Base-by-base conservation (phyloP, 1,140 invertebrate species). In the Tetraneura akinire region DNA sequence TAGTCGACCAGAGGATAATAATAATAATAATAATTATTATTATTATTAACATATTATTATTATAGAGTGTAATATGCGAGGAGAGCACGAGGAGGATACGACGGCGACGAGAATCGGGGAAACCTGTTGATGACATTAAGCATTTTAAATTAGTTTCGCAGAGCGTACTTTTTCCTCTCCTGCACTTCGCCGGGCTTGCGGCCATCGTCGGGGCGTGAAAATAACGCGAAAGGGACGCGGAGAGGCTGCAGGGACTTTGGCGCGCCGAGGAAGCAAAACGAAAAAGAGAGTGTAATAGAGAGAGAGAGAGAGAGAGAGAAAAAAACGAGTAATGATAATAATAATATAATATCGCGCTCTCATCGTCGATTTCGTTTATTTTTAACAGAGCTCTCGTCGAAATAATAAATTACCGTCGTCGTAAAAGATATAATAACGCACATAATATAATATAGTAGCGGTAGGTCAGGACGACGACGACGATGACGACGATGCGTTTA, bases 71-170 rank as follows among this genome's bases (percentile, higher is more conserved):
- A 37, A 37, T 37, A 3, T 37, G 32, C 32, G 32, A 37, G 32
- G 3, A 37, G n/a, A n/a, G n/a, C n/a, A n/a, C n/a, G n/a, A n/a
- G n/a, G n/a, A n/a, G n/a, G n/a, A 3, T 37, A 37, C 32, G 8
- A 8, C 8, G 32, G 8, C 8, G 32, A 37, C 32, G 32, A 37
- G 32, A 37, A 8, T 4, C 32, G 32, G 49, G 11, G 49, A 55
- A 23, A 76, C 71, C 71, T 76, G 71, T 76, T 76, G 71, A 76
- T n/a, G 71, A 57, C 71, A 42, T 76, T 76, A 57, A 76, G 32
- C 51, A 13, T 76, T 76, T 76, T 76, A 76, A 76, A 76, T 76
- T 76, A 76, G 70, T 37, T 21, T n/a, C 10, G 45, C 11, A 4
- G 45, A 4, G 45, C 51, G 51, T 5, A n/a, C n/a, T n/a, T n/a